Percentiles rank a stretch among this genome's conserved stretches.
These are phyloP conservation scores for Xenus cinereus DNA, from an alignment of 2,113 vertebrate species.

Conservation along the genomic window DNA sequence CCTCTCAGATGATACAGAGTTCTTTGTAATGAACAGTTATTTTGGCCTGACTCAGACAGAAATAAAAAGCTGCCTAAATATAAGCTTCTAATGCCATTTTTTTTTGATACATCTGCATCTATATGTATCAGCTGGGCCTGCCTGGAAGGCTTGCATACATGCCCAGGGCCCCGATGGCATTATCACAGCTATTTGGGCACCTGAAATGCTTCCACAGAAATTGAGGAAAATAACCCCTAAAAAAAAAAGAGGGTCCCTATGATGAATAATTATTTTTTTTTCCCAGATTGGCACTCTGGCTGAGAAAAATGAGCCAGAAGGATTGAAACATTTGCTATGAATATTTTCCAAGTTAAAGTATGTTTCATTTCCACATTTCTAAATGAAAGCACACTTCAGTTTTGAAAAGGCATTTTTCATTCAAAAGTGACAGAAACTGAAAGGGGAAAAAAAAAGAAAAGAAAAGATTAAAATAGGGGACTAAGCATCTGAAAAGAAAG, in stretches of 20 bases:
- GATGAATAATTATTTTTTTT: background rate
- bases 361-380: background rate
- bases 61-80: background rate
- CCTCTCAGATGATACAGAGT: background rate
- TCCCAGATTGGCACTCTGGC: background rate
- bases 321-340: background rate
- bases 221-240: background rate
- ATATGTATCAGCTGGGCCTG: background rate
- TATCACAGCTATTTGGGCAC: background rate
- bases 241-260: background rate
- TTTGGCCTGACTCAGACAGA: background rate
- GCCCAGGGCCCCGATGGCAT: rapidly evolving
- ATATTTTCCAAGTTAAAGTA: background rate
- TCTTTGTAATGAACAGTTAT: background rate
- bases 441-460: background rate
- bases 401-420: background rate
- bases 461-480: background rate
- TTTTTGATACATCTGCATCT: background rate
- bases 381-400: background rate
- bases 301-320: background rate
- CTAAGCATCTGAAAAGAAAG: background rate
- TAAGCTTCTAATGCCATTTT: background rate
- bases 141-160: background rate
- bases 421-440: background rate
- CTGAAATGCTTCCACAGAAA: background rate